These are phyloP conservation scores for Stenichneumon culpator DNA, from an alignment of 2,888 invertebrate genomes.

Conservation along the genomic window DNA sequence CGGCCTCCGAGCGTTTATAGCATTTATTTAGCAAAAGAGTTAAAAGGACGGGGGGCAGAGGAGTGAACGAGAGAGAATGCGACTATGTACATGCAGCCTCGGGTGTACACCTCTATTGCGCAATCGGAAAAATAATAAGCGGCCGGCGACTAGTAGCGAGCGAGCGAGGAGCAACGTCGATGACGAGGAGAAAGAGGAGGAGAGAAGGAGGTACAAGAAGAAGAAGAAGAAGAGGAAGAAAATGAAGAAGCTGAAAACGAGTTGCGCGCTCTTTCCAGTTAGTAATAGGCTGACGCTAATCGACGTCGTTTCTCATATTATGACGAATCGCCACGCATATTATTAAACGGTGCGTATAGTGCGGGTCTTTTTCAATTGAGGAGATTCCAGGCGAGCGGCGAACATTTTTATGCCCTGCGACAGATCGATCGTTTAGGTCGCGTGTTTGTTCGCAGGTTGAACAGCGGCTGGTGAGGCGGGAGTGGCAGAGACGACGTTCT, in stretches of 20 bases:
- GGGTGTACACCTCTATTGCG: conserved; percentile 46
- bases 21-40: conserved; percentile 37
- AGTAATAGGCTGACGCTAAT: conserved; percentile 58
- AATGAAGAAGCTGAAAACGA: conserved; percentile 53
- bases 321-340: conserved; percentile 31
- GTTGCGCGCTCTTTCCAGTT: conserved; percentile 51
- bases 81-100: conserved; percentile 21
- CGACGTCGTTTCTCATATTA: conserved; percentile 56
- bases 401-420: background rate
- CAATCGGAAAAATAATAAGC: conserved; percentile 60
- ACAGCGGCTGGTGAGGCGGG: conserved; percentile 53
- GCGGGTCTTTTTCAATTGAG: background rate
- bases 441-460: conserved; percentile 44
- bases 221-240: conserved; percentile 19
- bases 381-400: background rate
- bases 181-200: background rate
- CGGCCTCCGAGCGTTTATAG: conserved; percentile 29
- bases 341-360: background rate
- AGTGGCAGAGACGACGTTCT: background rate
- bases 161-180: conserved; percentile 1
- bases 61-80: conserved; percentile 27
- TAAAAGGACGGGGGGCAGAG: conserved; percentile 7
- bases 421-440: conserved; percentile 16
- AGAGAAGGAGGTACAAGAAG: conserved; percentile 15
- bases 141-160: background rate